Conservation (phyloP, 2,888 invertebrate genomes). For the Heteromyza rotundicornis region DNA sequence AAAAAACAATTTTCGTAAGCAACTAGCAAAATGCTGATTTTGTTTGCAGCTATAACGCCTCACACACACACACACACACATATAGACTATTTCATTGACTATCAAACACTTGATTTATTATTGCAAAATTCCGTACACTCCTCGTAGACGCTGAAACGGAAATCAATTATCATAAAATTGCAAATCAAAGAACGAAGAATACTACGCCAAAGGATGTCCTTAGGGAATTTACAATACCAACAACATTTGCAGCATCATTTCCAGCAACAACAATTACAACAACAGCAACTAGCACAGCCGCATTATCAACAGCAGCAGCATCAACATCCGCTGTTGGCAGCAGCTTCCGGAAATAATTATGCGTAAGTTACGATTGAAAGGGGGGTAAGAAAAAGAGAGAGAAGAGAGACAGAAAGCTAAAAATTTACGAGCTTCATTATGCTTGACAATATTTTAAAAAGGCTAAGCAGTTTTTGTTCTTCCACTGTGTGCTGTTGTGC, state of each 20-base stretch:
- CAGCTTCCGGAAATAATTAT: constrained; percentile 47
- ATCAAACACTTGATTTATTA: constrained; percentile 14
- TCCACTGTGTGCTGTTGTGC: no score
- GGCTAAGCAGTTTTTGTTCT: not conserved
- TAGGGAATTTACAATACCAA: constrained; percentile 39
- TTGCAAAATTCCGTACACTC: not conserved
- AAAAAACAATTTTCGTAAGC: not conserved
- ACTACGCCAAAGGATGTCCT: no score
- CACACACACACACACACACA: not conserved
- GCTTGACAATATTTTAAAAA: constrained; percentile 12
- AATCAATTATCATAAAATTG: constrained; percentile 42
- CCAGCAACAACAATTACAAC: constrained; percentile 17
- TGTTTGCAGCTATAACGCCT: not conserved
- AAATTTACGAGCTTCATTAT: constrained; percentile 34
- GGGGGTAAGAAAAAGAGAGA: no score
- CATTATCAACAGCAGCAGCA: constrained; percentile 30
- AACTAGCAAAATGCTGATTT: not conserved
- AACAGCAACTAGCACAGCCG: no score
- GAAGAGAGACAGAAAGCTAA: constrained; percentile 35
- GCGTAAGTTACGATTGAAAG: no score
- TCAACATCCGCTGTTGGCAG: constrained; percentile 46
- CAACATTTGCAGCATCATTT: constrained; percentile 19
- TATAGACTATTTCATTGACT: not conserved
- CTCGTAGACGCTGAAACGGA: constrained; percentile 23
- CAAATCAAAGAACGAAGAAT: constrained; percentile 39